phyloP scores from a whole-genome alignment of 2,888 invertebrate species.

The Leucozona laternaria region DNA sequence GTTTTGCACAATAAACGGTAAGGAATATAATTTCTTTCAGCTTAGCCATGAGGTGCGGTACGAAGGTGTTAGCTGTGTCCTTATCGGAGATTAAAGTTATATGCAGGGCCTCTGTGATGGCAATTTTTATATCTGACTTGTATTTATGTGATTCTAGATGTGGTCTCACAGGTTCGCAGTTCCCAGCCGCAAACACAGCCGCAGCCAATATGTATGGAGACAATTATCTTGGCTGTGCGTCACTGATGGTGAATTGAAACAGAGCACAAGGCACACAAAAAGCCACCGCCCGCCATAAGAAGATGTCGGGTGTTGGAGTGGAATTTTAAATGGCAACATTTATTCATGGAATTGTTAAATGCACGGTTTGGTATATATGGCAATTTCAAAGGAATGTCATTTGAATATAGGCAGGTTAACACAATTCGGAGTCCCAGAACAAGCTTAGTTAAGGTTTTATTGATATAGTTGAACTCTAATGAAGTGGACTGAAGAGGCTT shows the following conservation, averaged over 20 bases:
- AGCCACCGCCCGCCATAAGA: constrained; percentile 50
- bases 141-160: constrained; percentile 46
- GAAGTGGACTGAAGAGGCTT: neutral
- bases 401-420: constrained; percentile 15
- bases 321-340: constrained; percentile 75
- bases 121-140: constrained; percentile 24
- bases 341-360: constrained; percentile 55
- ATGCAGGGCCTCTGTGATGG: constrained; percentile 6
- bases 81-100: constrained; percentile 70
- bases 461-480: neutral
- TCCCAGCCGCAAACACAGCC: constrained; percentile 54
- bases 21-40: constrained; percentile 41
- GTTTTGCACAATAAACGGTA: constrained; percentile 52
- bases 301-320: constrained; percentile 71
- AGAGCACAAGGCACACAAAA: constrained; percentile 37
- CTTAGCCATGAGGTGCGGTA: neutral
- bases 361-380: neutral
- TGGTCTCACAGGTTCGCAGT: constrained; percentile 29
- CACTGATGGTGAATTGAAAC: constrained; percentile 38
- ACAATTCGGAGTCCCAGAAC: neutral
- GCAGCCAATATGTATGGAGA: too few relatives aligned
- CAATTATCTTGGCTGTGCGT: constrained; percentile 68
- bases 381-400: constrained; percentile 30
- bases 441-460: neutral
- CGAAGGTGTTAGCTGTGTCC: constrained; percentile 29